A percentile compares a stretch with the other conserved stretches of the same genome.
phyloP scores from a whole-genome alignment of 2,888 invertebrate species.

The Oscheius myriophilus region DNA sequence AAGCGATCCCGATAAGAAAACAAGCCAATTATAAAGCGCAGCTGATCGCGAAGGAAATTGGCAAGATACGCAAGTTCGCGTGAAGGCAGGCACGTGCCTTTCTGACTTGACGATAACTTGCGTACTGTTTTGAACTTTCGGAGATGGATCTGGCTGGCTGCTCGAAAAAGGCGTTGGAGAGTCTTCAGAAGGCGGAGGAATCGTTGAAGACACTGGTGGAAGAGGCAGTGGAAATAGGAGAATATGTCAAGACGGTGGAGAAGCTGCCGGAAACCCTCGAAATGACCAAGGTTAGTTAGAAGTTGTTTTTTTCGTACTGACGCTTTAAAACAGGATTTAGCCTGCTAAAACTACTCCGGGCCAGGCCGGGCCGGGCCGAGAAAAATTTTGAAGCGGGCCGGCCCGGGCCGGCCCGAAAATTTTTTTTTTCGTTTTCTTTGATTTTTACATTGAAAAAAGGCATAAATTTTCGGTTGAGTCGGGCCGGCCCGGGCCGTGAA shows the following conservation, averaged over 20 bases:
- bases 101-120: neutral
- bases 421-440: no score
- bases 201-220: constrained; percentile 4
- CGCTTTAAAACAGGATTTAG: no score
- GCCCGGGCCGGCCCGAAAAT: no score
- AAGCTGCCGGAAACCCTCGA: constrained; percentile 8
- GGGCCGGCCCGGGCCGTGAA: no score
- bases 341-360: no score
- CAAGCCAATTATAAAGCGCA: neutral
- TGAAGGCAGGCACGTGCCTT: neutral
- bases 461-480: no score
- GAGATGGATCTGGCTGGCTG: neutral
- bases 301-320: no score
- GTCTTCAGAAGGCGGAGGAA: constrained; percentile 7
- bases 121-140: constrained; percentile 1
- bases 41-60: constrained; percentile 8
- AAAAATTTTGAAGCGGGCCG: no score
- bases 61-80: constrained; percentile 1
- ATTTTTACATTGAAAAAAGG: no score
- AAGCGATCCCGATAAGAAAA: neutral
- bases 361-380: no score
- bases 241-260: constrained; percentile 8
- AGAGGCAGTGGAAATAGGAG: constrained; percentile 6
- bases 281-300: constrained; percentile 11
- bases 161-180: neutral